A percentile compares a stretch with the other conserved stretches of the same genome.
phyloP scores from a whole-genome alignment of 2,113 vertebrate species.

The Poeciliopsis occidentalis region DNA sequence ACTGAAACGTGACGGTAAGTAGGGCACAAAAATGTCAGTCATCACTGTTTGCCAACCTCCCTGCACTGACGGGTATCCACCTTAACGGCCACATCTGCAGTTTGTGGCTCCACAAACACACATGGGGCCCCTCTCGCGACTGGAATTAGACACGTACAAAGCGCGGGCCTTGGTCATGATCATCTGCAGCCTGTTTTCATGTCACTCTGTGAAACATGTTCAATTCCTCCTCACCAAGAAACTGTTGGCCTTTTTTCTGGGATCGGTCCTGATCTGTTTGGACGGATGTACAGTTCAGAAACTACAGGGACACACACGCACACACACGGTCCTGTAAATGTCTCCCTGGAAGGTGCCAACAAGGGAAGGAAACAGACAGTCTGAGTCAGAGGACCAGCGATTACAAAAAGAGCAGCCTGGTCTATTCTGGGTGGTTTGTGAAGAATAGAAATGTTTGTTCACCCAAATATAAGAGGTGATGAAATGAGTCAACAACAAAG shows the following conservation, averaged over 20 bases:
- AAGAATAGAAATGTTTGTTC: neutral
- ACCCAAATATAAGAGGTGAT: neutral
- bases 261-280: neutral
- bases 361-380: neutral
- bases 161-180: too few species aligned
- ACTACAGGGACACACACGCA: neutral
- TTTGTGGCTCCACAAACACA: neutral
- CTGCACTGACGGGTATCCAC: neutral
- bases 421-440: neutral
- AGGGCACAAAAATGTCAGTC: neutral
- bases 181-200: too few species aligned
- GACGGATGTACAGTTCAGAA: slow-evolving; percentile 16
- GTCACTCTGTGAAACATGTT: too few species aligned
- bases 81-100: neutral
- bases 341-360: neutral
- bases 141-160: too few species aligned
- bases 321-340: neutral
- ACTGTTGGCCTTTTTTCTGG: too few species aligned
- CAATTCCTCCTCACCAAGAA: too few species aligned
- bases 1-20: neutral
- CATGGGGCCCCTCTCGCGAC: neutral
- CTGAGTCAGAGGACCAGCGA: neutral
- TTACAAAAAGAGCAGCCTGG: neutral
- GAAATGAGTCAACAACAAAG: slow-evolving; percentile 17
- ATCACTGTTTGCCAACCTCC: neutral